Evolutionary conservation across 2,113 vertebrate species (phyloP), one percentile per base, ranked within the genome.

Genomic region (Marmota flaviventris): DNA sequence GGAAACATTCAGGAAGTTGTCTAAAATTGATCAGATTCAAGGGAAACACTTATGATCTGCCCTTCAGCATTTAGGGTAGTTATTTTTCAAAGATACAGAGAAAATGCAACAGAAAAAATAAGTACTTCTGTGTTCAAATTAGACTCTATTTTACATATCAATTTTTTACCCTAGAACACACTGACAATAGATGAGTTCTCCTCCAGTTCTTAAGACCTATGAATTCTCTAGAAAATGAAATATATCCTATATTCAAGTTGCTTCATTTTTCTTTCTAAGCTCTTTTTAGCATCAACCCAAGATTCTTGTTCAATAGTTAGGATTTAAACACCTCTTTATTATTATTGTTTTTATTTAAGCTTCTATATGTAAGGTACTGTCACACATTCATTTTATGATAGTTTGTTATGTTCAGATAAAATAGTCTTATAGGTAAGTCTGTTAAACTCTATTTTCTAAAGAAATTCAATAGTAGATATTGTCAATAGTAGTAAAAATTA

Each of bases 261-360:
- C 51, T 58, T n/a, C 2, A 63, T 12, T 77, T 92, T 70, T 39
- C 48, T 91, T 91, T 76, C 63, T 34, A 93, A 58, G 51, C 37
- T 95, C 45, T 93, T 92, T 88, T 82, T 72, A 93, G 67, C 17
- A 97, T 39, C 67, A 97, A 45, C 10, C n/a, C 65, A 72, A 95
- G 61, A 73, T 92, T 16, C n/a, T 87, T 89, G 67, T 93, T 91
- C n/a, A 87, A 70, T 70, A 82, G 48, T 81, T 4, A 88, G 29
- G 16, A 79, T 67, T 56, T 83, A 58, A 96, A 32, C 12, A 94
- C 10, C 24, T 32, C 34, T n/a, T 81, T 82, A 84, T 29, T 76
- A 5, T 39, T 86, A 58, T 58, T 37, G 12, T 32, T 63, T 93
- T 92, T 76, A 88, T 56, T 95, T 93, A 89, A 79, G 45, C 22